Evolutionary conservation across 2,113 vertebrate genomes (phyloP).

Genomic region (Corvus cornix): DNA sequence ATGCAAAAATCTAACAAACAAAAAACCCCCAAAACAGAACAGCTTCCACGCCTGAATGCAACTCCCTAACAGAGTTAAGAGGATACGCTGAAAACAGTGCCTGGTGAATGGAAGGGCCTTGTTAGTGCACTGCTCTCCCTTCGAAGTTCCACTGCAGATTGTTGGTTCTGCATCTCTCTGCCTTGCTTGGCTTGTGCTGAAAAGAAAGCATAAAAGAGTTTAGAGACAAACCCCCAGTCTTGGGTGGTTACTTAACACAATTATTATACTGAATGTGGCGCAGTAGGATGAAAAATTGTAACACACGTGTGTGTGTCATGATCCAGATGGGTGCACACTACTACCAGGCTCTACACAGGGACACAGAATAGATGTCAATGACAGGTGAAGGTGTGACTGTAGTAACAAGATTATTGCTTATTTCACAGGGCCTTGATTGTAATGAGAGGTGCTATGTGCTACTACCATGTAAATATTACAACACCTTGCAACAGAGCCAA

Average conservation of each 20-base stretch:
- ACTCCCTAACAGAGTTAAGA: not conserved
- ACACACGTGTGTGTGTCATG: not conserved
- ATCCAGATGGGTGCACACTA: slow-evolving; percentile 9
- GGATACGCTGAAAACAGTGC: slow-evolving; percentile 99
- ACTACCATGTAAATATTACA: not conserved
- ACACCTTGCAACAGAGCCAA: not conserved
- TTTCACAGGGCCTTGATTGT: not conserved
- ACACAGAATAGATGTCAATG: slow-evolving; percentile 11
- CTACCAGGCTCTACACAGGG: not conserved
- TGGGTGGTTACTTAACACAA: not conserved
- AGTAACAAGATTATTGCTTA: not conserved
- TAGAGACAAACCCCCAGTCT: not conserved
- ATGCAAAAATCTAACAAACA: not conserved
- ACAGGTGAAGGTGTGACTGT: not conserved
- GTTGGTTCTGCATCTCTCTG: slow-evolving; percentile 76
- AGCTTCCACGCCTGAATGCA: not conserved
- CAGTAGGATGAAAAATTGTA: not conserved
- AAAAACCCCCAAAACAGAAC: not conserved
- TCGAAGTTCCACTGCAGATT: slow-evolving; percentile 85
- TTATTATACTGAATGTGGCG: not conserved
- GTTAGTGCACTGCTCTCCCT: slow-evolving; percentile 88
- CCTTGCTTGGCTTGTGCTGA: slow-evolving; percentile 76
- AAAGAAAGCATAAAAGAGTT: slow-evolving; percentile 22
- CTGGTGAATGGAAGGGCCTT: slow-evolving; percentile 92
- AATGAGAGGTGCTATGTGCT: slow-evolving; percentile 23